phyloP scores from a whole-genome alignment of 2,113 vertebrate genomes.

The Octodon degus region DNA sequence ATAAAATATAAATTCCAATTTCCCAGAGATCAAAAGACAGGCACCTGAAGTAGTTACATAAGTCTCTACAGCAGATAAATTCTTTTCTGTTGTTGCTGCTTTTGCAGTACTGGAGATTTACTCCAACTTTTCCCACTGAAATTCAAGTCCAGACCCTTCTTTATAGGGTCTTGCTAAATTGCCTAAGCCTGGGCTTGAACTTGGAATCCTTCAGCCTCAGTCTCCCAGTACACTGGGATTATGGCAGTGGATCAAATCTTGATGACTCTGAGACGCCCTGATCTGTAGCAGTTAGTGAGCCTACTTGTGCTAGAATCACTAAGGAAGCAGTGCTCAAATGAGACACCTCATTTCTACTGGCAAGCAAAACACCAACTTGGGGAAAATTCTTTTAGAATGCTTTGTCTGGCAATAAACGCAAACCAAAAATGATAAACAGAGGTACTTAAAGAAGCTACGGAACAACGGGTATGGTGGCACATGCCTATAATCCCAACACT shows the following conservation, averaged over 20 bases:
- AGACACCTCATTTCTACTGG: background rate
- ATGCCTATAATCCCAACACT: background rate
- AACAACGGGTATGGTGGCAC: background rate
- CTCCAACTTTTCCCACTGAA: background rate
- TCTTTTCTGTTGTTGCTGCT: background rate
- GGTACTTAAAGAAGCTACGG: constrained; percentile 31
- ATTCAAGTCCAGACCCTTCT: background rate
- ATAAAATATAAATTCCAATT: constrained; percentile 4
- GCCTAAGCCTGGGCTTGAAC: background rate
- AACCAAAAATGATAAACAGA: background rate
- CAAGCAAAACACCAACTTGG: background rate
- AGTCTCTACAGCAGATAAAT: background rate
- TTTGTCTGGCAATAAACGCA: constrained; percentile 23
- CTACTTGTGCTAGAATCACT: background rate
- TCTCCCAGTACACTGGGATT: background rate
- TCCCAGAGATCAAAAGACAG: constrained; percentile 5
- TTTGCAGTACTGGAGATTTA: background rate
- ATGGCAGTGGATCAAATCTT: background rate
- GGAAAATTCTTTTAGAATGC: background rate
- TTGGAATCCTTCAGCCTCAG: background rate
- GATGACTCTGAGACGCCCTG: background rate
- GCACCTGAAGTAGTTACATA: background rate
- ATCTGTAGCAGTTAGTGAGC: background rate
- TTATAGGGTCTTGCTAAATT: background rate
- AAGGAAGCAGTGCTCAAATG: background rate